A percentile compares a stretch with the other conserved stretches of the same genome.
Evolutionary conservation across 1,140 invertebrate genomes (phyloP).

Genomic region (Mizuhopecten yessoensis): DNA sequence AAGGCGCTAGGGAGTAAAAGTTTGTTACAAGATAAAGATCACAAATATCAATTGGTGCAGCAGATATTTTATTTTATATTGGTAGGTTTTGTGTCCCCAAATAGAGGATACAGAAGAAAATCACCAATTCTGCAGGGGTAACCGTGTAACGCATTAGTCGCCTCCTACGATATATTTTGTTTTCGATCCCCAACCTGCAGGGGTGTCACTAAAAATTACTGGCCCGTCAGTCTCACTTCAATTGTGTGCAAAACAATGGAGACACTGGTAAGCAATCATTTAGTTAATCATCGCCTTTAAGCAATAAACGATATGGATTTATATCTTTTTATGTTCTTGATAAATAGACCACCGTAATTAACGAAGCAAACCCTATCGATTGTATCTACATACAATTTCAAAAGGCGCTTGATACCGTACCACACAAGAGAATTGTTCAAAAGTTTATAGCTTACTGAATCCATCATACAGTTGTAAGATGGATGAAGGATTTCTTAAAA

Average conservation of each 20-base stretch:
- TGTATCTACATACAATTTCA: neutral
- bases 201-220: no score
- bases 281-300: neutral
- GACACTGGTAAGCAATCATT: neutral
- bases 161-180: no score
- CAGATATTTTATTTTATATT: no score
- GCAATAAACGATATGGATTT: neutral
- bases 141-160: no score
- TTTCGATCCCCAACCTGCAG: no score
- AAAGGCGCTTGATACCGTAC: neutral
- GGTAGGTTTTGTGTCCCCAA: no score
- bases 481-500: slow-evolving; percentile 59
- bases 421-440: slow-evolving; percentile 42
- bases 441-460: neutral
- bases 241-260: neutral
- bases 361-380: neutral
- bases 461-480: slow-evolving; percentile 4
- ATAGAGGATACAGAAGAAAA: no score
- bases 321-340: neutral
- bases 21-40: no score
- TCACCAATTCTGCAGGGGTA: no score
- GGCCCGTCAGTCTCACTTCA: neutral
- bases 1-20: no score
- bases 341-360: neutral
- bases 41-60: no score